A percentile compares a stretch with the other conserved stretches of the same genome.
Evolutionary conservation across 2,113 vertebrate species (phyloP).

Genomic region (Ceyx cyanopectus): DNA sequence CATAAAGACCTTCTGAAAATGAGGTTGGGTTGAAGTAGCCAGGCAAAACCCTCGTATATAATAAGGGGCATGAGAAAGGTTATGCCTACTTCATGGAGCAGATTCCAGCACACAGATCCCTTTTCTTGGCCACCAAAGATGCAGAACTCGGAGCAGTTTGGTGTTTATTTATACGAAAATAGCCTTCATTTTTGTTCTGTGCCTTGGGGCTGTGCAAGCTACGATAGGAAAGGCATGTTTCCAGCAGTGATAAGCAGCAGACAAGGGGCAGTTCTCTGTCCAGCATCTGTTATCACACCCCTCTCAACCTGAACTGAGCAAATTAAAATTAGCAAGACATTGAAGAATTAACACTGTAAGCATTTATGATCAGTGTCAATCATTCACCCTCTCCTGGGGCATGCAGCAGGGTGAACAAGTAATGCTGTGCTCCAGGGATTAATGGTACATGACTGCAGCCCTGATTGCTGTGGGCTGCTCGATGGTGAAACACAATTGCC

Average conservation of each 20-base stretch:
- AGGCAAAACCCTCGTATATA: conserved; percentile 52
- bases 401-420: conserved; percentile 37
- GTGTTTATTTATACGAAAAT: conserved; percentile 69
- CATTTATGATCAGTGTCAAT: conserved; percentile 56
- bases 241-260: conserved; percentile 38
- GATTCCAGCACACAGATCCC: conserved; percentile 58
- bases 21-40: conserved; percentile 16
- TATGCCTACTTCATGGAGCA: conserved; percentile 34
- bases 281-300: conserved; percentile 17
- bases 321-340: conserved; percentile 59
- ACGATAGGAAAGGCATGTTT: not conserved
- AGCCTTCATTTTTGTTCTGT: conserved; percentile 58
- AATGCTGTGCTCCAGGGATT: conserved; percentile 30
- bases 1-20: conserved; percentile 34
- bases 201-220: conserved; percentile 47
- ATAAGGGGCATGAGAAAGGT: conserved; percentile 71
- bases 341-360: conserved; percentile 59
- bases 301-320: not conserved
- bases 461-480: conserved; percentile 26
- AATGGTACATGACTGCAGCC: conserved; percentile 57
- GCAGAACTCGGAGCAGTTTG: conserved; percentile 47
- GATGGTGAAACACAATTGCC: conserved; percentile 23
- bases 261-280: not conserved
- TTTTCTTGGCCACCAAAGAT: conserved; percentile 66
- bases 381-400: conserved; percentile 46